phyloP scores from a whole-genome alignment of 1,140 invertebrate genomes.

The Leptestheria dahalacensis region DNA sequence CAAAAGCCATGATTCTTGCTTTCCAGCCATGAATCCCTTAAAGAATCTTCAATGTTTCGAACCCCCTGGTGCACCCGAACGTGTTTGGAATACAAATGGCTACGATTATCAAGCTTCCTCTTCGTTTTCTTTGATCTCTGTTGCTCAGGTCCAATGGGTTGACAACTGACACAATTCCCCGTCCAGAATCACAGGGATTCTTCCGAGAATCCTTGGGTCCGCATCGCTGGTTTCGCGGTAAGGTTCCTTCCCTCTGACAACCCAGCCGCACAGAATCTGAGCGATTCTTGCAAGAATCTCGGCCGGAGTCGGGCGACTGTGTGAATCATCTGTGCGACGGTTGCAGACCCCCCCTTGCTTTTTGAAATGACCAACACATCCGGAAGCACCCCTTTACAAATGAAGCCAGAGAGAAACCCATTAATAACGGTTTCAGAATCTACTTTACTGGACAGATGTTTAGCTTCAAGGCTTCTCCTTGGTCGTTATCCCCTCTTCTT shows the following conservation, averaged over 20 bases:
- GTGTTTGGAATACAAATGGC: background rate
- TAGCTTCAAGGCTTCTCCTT: background rate
- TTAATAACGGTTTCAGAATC: background rate
- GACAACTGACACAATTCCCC: background rate
- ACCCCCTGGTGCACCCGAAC: background rate
- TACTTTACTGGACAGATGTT: background rate
- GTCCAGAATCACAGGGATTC: too few relatives aligned
- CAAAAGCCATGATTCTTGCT: background rate
- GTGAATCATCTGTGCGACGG: background rate
- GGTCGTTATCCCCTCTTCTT: background rate
- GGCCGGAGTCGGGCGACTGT: too few relatives aligned
- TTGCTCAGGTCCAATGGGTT: background rate
- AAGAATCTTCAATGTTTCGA: background rate
- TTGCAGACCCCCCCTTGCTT: background rate
- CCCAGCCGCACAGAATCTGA: too few relatives aligned
- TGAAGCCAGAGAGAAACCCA: background rate
- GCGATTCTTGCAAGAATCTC: too few relatives aligned
- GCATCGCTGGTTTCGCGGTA: too few relatives aligned
- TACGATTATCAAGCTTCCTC: background rate
- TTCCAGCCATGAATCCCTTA: background rate
- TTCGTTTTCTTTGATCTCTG: background rate
- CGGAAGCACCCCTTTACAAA: background rate
- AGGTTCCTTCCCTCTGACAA: too few relatives aligned
- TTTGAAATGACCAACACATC: background rate
- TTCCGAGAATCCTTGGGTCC: too few relatives aligned